These are phyloP conservation scores for Larimichthys crocea DNA, from an alignment of 2,113 vertebrate species.

Conservation along the genomic window DNA sequence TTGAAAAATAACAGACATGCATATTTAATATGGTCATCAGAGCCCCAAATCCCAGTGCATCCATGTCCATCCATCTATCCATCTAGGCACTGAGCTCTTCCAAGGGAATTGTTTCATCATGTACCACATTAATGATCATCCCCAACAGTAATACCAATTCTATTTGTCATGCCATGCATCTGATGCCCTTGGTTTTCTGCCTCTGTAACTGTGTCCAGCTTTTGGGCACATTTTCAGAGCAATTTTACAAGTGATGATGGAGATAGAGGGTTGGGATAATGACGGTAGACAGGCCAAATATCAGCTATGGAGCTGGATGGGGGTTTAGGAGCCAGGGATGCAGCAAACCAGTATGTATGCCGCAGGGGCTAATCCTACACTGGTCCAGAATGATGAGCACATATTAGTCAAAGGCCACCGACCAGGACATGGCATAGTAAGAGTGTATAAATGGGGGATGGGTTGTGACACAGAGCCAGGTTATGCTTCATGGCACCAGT, in stretches of 20 bases:
- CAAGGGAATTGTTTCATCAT: neutral
- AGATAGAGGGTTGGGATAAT: constrained; percentile 66
- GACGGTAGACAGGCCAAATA: constrained; percentile 67
- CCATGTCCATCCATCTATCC: constrained; percentile 24
- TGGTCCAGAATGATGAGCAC: constrained; percentile 76
- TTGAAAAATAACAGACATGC: constrained; percentile 38
- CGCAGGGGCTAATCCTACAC: constrained; percentile 68
- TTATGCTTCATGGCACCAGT: constrained; percentile 21
- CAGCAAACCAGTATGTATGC: constrained; percentile 54
- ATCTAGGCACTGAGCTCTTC: neutral
- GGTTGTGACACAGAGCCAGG: constrained; percentile 43
- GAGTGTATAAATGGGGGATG: constrained; percentile 31
- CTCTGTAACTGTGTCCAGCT: constrained; percentile 26
- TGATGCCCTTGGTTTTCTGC: constrained; percentile 37
- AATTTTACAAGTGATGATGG: constrained; percentile 59
- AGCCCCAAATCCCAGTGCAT: constrained; percentile 13
- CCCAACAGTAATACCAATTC: constrained; percentile 3
- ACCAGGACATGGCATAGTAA: constrained; percentile 40
- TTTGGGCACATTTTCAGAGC: constrained; percentile 44
- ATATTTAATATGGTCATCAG: constrained; percentile 42
- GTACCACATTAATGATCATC: constrained; percentile 23
- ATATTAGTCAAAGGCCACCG: constrained; percentile 70
- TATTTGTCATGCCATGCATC: constrained; percentile 46
- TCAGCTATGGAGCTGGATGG: constrained; percentile 43
- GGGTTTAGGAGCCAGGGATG: constrained; percentile 43